Evolutionary conservation across 2,888 invertebrate species (phyloP).

Genomic region (Argynnis bischoffii): DNA sequence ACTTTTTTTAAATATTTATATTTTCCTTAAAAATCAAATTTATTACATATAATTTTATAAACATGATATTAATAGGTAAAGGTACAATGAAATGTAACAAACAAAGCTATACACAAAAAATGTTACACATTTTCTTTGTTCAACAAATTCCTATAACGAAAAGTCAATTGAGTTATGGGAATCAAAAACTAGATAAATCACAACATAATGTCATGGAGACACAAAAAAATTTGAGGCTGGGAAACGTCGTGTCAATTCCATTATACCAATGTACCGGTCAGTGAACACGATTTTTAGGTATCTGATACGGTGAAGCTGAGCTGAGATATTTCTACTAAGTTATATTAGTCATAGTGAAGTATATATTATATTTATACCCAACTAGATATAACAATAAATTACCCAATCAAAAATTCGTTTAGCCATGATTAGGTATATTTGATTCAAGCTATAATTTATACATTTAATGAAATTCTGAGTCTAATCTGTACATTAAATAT

Average conservation of each 20-base stretch:
- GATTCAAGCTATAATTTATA: too few relatives aligned
- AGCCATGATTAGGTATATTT: too few relatives aligned
- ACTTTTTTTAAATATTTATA: too few relatives aligned
- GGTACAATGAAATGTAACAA: background rate
- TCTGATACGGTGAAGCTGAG: constrained; percentile 29
- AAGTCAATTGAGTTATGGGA: constrained; percentile 76
- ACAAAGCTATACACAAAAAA: background rate
- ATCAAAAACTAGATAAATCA: constrained; percentile 71
- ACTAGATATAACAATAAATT: too few relatives aligned
- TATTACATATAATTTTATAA: too few relatives aligned
- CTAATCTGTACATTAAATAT: too few relatives aligned
- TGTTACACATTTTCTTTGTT: constrained; percentile 17
- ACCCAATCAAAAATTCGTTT: too few relatives aligned
- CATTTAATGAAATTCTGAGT: too few relatives aligned
- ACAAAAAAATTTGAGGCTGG: constrained; percentile 66
- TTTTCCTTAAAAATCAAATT: too few relatives aligned
- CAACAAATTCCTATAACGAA: constrained; percentile 51
- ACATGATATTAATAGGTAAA: too few relatives aligned
- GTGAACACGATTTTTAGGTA: constrained; percentile 61
- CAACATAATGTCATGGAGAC: constrained; percentile 75
- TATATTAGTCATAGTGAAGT: background rate
- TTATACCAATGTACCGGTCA: constrained; percentile 57
- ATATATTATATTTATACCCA: background rate
- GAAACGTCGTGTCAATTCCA: constrained; percentile 67
- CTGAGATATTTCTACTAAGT: too few relatives aligned